phyloP scores from a whole-genome alignment of 2,888 invertebrate genomes.

The Rhopalosiphum nymphaeae region DNA sequence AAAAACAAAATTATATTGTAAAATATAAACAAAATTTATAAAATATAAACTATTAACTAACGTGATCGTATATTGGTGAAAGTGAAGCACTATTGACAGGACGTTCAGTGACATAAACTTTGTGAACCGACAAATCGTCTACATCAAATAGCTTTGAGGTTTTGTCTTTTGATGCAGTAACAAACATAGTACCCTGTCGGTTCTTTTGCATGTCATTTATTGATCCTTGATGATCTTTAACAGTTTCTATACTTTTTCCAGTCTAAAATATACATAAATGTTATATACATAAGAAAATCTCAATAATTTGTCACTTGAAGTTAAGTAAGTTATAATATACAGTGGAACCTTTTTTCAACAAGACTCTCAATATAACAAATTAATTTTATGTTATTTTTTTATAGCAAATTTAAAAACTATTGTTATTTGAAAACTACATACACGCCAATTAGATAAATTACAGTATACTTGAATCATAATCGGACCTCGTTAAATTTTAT shows the following conservation, averaged over 20 bases:
- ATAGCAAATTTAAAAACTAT: too few relatives aligned
- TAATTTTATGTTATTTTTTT: too few relatives aligned
- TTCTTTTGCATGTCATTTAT: constrained; percentile 98
- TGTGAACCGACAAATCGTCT: constrained; percentile 86
- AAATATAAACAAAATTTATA: neutral
- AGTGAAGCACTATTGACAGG: constrained; percentile 98
- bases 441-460: too few relatives aligned
- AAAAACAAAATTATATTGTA: constrained; percentile 65
- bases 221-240: constrained; percentile 85
- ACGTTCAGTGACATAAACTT: constrained; percentile 96
- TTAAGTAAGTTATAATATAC: neutral
- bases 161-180: constrained; percentile 96
- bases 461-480: too few relatives aligned
- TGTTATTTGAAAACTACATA: too few relatives aligned
- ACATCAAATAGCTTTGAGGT: constrained; percentile 96
- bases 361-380: too few relatives aligned
- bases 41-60: constrained; percentile 70
- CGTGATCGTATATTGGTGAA: constrained; percentile 95
- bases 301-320: neutral
- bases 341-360: too few relatives aligned
- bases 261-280: constrained; percentile 73
- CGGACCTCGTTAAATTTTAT: too few relatives aligned
- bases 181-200: constrained; percentile 93
- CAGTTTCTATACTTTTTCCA: constrained; percentile 83
- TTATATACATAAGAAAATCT: neutral